Conservation (phyloP, 2,888 invertebrate genomes). For the Calliopum simillimum region DNA sequence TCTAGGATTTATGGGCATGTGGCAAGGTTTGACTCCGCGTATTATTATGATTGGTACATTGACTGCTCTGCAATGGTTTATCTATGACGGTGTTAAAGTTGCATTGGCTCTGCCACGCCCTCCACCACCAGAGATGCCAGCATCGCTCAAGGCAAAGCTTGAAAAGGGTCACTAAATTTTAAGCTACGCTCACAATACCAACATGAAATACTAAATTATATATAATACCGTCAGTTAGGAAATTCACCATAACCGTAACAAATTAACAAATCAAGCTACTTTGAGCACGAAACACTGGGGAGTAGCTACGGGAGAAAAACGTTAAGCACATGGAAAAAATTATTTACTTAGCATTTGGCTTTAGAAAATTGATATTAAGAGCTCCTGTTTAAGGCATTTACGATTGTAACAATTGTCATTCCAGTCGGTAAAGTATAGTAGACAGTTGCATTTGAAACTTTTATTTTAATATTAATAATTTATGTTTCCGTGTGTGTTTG, state of each 20-base stretch:
- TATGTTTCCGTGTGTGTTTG: neutral
- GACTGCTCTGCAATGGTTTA: conserved; percentile 92
- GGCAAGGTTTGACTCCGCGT: conserved; percentile 86
- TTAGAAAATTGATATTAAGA: neutral
- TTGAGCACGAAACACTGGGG: conserved; percentile 25
- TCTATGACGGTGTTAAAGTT: conserved; percentile 91
- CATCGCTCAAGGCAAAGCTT: conserved; percentile 74
- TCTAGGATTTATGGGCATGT: conserved; percentile 74
- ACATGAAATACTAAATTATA: conserved; percentile 23
- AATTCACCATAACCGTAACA: conserved; percentile 39
- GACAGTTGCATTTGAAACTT: conserved; percentile 17
- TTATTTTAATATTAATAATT: neutral
- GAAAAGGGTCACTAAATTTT: conserved; percentile 44
- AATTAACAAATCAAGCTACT: conserved; percentile 27
- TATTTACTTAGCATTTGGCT: conserved; percentile 16
- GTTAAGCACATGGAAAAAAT: neutral
- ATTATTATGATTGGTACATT: conserved; percentile 95
- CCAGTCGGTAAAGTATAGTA: conserved; percentile 13
- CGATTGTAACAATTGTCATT: conserved; percentile 16
- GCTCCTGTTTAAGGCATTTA: conserved; percentile 20
- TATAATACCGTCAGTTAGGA: conserved; percentile 5
- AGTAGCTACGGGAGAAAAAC: neutral
- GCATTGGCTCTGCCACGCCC: conserved; percentile 83
- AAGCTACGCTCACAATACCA: conserved; percentile 15
- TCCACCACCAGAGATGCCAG: conserved; percentile 92